phyloP scores from a whole-genome alignment of 2,113 vertebrate species.

The Oryzias curvinotus region DNA sequence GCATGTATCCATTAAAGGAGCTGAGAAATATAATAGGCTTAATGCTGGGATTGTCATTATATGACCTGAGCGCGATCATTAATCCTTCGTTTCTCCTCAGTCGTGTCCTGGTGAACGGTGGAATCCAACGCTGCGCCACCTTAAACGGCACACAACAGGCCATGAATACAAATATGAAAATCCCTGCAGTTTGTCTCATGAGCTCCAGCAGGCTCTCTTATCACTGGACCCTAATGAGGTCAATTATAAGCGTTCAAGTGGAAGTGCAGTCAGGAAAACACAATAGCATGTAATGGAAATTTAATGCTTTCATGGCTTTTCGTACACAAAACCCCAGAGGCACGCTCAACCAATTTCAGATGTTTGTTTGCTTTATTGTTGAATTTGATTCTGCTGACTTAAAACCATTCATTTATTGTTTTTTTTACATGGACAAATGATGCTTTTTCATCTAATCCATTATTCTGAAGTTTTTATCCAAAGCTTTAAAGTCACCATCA shows the following conservation, averaged over 20 bases:
- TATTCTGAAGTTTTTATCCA: too few species aligned
- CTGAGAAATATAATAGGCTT: too few species aligned
- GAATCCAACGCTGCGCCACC: constrained; percentile 22
- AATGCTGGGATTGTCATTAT: too few species aligned
- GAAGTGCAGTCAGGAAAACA: constrained; percentile 52
- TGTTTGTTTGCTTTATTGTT: constrained; percentile 21
- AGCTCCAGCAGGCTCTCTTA: constrained; percentile 32
- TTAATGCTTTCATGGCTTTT: constrained; percentile 55
- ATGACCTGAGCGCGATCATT: constrained; percentile 68
- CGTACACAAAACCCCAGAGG: constrained; percentile 49
- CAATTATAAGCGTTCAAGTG: constrained; percentile 64
- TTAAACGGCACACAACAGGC: too few species aligned
- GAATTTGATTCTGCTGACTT: too few species aligned
- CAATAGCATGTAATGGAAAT: constrained; percentile 56
- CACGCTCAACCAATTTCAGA: constrained; percentile 9
- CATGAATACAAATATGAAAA: too few species aligned
- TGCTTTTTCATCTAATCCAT: too few species aligned
- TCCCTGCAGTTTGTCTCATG: constrained; percentile 25
- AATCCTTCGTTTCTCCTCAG: constrained; percentile 84
- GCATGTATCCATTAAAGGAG: too few species aligned
- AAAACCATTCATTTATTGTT: too few species aligned
- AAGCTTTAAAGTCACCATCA: too few species aligned
- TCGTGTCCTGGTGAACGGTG: constrained; percentile 85
- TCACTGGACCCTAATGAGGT: constrained; percentile 58
- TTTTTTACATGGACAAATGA: too few species aligned